phyloP scores from a whole-genome alignment of 2,797 vertebrate genomes.

The Sardinella longiceps region DNA sequence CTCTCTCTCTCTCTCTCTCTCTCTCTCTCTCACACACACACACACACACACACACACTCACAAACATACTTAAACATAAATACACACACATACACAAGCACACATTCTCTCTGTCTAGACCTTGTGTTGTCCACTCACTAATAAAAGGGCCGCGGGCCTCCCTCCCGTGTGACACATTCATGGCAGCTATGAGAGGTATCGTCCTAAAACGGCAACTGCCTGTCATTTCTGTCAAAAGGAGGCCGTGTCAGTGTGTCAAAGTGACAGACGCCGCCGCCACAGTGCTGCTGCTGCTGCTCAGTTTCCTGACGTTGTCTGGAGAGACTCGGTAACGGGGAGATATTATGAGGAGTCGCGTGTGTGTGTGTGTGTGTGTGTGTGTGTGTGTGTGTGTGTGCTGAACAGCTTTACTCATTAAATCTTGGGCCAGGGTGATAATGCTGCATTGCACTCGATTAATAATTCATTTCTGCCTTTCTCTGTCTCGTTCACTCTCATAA shows the following conservation, averaged over 20 bases:
- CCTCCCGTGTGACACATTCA: not conserved
- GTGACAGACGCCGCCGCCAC: not conserved
- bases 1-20: not conserved
- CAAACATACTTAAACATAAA: no score
- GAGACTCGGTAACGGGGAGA: not conserved
- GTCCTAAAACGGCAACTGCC: constrained; percentile 5
- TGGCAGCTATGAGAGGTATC: not conserved
- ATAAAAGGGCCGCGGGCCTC: not conserved
- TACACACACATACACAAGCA: no score
- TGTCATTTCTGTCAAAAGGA: not conserved
- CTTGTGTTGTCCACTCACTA: not conserved
- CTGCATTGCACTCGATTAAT: not conserved
- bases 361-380: not conserved
- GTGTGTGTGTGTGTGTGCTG: not conserved
- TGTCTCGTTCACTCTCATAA: not conserved
- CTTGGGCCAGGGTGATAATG: not conserved
- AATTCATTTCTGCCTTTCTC: not conserved
- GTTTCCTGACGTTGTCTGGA: not conserved
- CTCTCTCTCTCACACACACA: not conserved
- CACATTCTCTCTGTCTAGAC: not conserved
- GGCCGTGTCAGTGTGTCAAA: not conserved
- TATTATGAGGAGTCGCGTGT: not conserved
- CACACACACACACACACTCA: no score
- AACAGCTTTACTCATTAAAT: constrained; percentile 15
- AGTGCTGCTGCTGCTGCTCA: not conserved